A percentile compares a stretch with the other conserved stretches of the same genome.
These are phyloP conservation scores for Eudyptes chrysolophus DNA, from an alignment of 2,113 vertebrate species.

Conservation along the genomic window DNA sequence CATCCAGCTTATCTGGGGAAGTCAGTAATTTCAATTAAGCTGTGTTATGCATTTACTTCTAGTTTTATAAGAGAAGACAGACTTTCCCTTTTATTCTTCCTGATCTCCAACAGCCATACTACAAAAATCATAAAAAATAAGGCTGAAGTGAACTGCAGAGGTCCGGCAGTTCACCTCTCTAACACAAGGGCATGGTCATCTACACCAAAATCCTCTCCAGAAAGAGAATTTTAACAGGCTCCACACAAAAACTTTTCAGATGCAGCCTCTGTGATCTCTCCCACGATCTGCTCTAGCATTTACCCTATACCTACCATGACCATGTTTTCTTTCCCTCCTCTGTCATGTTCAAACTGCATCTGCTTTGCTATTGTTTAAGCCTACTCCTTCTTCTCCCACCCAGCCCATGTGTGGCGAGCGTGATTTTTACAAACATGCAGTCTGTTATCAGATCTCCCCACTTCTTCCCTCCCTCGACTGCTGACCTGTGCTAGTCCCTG, in stretches of 20 bases:
- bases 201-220: not conserved
- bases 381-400: not conserved
- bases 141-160: not conserved
- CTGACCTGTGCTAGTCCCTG: not conserved
- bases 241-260: not conserved
- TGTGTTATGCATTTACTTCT: not conserved
- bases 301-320: not conserved
- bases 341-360: not conserved
- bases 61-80: not conserved
- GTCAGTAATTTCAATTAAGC: constrained; percentile 27
- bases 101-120: not conserved
- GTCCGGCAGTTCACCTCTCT: not conserved
- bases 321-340: not conserved
- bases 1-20: not conserved
- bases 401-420: not conserved
- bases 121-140: not conserved
- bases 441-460: not conserved
- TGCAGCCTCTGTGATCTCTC: not conserved
- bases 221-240: not conserved
- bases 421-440: not conserved
- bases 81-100: not conserved
- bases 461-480: not conserved
- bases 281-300: not conserved
- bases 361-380: not conserved
- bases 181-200: not conserved